These are phyloP conservation scores for Meganola albula DNA, from an alignment of 2,888 invertebrate species.

Conservation along the genomic window DNA sequence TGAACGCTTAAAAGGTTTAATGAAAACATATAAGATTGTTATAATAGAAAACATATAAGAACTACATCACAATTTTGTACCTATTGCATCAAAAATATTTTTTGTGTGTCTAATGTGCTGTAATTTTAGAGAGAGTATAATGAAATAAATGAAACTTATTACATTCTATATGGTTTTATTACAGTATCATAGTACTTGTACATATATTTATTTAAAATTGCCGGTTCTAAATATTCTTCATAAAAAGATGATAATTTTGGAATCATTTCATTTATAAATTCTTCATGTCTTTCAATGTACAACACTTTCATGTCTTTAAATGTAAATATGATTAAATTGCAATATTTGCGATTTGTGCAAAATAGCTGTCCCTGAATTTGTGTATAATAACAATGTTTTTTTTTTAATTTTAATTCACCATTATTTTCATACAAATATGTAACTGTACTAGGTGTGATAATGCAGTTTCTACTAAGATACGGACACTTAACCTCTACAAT, in stretches of 20 bases:
- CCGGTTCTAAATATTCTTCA: constrained; percentile 6
- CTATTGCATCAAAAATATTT: too few species aligned
- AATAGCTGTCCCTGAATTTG: constrained; percentile 13
- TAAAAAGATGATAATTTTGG: constrained; percentile 7
- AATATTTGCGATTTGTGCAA: constrained; percentile 15
- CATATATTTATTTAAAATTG: constrained; percentile 3
- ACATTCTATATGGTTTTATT: neutral
- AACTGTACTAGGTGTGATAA: constrained; percentile 8
- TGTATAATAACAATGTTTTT: too few species aligned
- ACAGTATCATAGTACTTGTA: constrained; percentile 3
- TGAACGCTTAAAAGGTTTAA: constrained; percentile 14
- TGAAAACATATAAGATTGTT: constrained; percentile 16
- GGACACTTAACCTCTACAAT: constrained; percentile 21
- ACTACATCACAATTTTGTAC: too few species aligned
- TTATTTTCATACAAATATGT: constrained; percentile 10
- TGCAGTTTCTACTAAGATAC: too few species aligned
- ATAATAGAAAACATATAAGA: too few species aligned
- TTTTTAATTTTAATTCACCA: neutral
- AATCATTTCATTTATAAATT: constrained; percentile 5
- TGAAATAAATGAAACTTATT: too few species aligned
- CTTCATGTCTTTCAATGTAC: constrained; percentile 11
- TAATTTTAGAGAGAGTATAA: constrained; percentile 18
- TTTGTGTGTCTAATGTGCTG: constrained; percentile 15
- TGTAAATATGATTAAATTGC: constrained; percentile 18
- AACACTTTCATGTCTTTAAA: constrained; percentile 16